Base-by-base conservation (phyloP, 2,113 vertebrate species). In the Xyrauchen texanus region DNA sequence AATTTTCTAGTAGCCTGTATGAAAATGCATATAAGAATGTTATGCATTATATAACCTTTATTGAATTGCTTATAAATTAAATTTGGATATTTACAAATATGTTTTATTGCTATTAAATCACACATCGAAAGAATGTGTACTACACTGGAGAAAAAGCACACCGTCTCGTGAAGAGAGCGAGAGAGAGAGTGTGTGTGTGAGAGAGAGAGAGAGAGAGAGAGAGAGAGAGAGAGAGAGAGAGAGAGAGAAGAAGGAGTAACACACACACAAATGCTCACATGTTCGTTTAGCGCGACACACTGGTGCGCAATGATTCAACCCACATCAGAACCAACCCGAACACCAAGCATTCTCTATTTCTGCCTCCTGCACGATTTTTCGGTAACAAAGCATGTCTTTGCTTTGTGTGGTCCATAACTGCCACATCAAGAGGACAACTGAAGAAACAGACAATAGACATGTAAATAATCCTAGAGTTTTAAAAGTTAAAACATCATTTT, bases 401-500 rank as follows among this genome's bases (percentile, higher is more conserved):
- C 15, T 51, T 8, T 8, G 6, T n/a, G 61, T 15, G 73, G 12
- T 53, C 12, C 47, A 11, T n/a, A 5, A 65, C 12, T 65, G 73
- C 21, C 47, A 3, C 8, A 0, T 7, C 61, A 53, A 45, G 47
- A 76, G 4, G 11, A 61, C 12, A 44, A 8, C 21, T 8, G 15
- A 6, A 13, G 7, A 34, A 62, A 47, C 21, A 44, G 61, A 44
- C 5, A 13, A 53, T 8, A n/a, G 0, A 52, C 34, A 44, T 52
- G 8, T 47, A 10, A 8, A 65, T 10, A 8, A 76, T 44, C 21
- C 1, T 8, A 13, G 34, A 52, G 49, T 45, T 64, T 53, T 76
- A 51, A 76, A 76, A 76, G 73, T 76, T 76, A 63, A 11, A 16
- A 42, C 61, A 53, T 8, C 5, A n/a, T 65, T 34, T 76, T 65